These are phyloP conservation scores for Irena cyanogastra DNA, from an alignment of 2,113 vertebrate species.

Conservation along the genomic window DNA sequence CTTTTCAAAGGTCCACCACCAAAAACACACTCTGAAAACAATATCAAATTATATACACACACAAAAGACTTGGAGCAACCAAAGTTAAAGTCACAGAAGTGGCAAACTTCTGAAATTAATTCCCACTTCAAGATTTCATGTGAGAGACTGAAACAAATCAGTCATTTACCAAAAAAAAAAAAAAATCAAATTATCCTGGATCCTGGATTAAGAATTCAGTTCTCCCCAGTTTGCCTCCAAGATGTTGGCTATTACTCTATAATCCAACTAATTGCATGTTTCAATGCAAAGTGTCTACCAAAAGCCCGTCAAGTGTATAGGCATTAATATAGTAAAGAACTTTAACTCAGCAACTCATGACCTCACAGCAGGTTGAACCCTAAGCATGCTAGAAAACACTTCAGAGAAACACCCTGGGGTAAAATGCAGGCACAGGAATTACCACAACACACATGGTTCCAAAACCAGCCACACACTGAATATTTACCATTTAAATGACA, in stretches of 20 bases:
- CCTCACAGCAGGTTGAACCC: not conserved
- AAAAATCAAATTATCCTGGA: not conserved
- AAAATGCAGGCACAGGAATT: not conserved
- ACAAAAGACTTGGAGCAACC: not conserved
- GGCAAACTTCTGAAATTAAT: not conserved
- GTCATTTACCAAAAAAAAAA: not conserved
- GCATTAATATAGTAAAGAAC: not conserved
- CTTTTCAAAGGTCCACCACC: not conserved
- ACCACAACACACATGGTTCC: fast-evolving
- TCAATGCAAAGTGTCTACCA: not conserved
- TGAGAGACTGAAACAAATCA: not conserved
- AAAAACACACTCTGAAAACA: not conserved
- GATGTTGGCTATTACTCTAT: not conserved
- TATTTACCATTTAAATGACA: not conserved
- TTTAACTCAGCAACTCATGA: not conserved
- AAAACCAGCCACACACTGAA: not conserved
- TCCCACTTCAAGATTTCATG: not conserved
- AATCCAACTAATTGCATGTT: not conserved
- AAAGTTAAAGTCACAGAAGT: not conserved
- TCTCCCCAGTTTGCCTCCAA: not conserved
- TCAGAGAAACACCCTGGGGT: not conserved
- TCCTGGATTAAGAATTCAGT: not conserved
- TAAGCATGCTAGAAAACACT: not conserved
- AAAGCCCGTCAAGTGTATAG: not conserved
- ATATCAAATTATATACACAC: not conserved